Percentiles rank a stretch among this genome's conserved stretches.
phyloP scores from a whole-genome alignment of 2,888 invertebrate species.

The Scaptomyza caliginosa region DNA sequence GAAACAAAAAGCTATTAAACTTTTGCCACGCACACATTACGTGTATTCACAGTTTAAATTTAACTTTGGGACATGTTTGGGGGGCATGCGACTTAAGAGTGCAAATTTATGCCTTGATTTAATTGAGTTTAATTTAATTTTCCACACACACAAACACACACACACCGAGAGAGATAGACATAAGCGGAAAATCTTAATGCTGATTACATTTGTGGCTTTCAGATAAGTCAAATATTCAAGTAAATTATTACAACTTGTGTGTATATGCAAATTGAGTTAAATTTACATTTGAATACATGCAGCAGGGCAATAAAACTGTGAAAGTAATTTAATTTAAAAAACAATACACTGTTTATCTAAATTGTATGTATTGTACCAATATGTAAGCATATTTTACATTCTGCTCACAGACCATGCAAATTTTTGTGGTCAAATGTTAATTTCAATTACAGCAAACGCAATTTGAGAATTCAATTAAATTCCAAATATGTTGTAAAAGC shows the following conservation, averaged over 20 bases:
- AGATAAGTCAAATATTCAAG: conserved; percentile 36
- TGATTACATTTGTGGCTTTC: conserved; percentile 38
- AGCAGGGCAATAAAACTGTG: conserved; percentile 41
- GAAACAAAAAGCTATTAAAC: conserved; percentile 9
- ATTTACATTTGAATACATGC: conserved; percentile 32
- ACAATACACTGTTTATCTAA: conserved; percentile 11
- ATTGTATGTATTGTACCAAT: conserved; percentile 3
- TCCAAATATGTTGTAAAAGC: background rate
- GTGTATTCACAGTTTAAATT: conserved; percentile 15
- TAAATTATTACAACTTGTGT: conserved; percentile 33
- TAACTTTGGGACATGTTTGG: conserved; percentile 19
- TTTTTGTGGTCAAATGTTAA: conserved; percentile 18
- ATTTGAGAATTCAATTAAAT: conserved; percentile 20
- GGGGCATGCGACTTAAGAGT: conserved; percentile 5
- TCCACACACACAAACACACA: conserved; percentile 16
- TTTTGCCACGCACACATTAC: background rate
- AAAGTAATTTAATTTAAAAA: conserved; percentile 56
- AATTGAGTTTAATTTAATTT: conserved; percentile 65
- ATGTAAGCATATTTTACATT: background rate
- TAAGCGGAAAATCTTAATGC: conserved; percentile 22
- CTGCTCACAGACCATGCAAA: no score
- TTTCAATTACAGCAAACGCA: conserved; percentile 22
- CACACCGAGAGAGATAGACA: conserved; percentile 8
- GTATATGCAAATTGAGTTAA: conserved; percentile 39
- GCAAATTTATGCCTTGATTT: conserved; percentile 59